Conservation (phyloP, 2,888 invertebrate genomes). For the Corythucha ciliata region DNA sequence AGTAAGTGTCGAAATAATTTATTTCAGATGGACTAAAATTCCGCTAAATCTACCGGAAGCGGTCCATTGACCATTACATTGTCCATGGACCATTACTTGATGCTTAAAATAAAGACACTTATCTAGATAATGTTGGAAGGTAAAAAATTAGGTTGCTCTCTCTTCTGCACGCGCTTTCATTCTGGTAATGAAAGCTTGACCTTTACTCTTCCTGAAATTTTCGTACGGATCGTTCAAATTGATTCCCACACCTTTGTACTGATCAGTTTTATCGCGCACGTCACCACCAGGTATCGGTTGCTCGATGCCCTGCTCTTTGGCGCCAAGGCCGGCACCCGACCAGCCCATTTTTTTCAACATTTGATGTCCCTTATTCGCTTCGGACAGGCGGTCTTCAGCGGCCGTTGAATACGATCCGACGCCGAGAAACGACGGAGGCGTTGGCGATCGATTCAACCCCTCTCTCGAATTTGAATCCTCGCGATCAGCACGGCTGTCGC, state of each 20-base stretch:
- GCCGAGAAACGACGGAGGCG: constrained; percentile 63
- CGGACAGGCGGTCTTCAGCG: constrained; percentile 58
- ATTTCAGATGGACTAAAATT: no score
- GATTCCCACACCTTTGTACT: constrained; percentile 91
- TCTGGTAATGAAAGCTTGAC: constrained; percentile 85
- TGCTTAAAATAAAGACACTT: no score
- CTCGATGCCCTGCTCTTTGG: constrained; percentile 90
- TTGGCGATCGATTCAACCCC: constrained; percentile 44
- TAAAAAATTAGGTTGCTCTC: constrained; percentile 16
- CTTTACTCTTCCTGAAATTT: constrained; percentile 92
- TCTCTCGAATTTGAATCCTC: constrained; percentile 32
- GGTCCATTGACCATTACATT: no score
- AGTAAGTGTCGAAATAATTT: no score
- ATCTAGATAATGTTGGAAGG: no score
- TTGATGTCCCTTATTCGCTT: constrained; percentile 93
- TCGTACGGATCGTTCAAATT: constrained; percentile 92
- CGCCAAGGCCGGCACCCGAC: constrained; percentile 89
- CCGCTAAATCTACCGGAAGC: no score
- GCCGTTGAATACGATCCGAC: constrained; percentile 40
- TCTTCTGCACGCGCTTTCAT: constrained; percentile 80
- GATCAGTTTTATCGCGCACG: constrained; percentile 80
- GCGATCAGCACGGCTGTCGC: constrained; percentile 3
- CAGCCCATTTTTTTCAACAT: constrained; percentile 97
- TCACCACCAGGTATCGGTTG: constrained; percentile 88
- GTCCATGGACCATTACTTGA: no score